Conservation (phyloP, 2,888 invertebrate genomes). For the Tetanocera ferruginea region DNA sequence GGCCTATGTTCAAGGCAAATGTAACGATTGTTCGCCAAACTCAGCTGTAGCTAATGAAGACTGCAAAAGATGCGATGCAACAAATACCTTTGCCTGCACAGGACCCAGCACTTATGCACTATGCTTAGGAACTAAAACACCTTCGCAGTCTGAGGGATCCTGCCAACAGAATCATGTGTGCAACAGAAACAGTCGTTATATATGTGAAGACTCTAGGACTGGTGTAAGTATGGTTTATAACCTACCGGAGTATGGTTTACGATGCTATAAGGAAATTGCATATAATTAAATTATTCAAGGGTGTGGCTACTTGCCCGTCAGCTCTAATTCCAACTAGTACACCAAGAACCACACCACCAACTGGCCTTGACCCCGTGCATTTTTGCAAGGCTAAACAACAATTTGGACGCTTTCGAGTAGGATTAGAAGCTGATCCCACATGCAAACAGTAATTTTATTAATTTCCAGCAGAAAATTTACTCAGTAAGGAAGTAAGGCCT, state of each 20-base stretch:
- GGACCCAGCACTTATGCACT: conserved; percentile 50
- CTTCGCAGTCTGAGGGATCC: conserved; percentile 43
- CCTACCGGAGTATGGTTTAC: too few relatives aligned
- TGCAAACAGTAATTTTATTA: conserved; percentile 53
- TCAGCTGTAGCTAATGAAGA: conserved; percentile 34
- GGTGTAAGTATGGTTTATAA: background rate
- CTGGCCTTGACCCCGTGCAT: conserved; percentile 32
- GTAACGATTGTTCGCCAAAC: too few relatives aligned
- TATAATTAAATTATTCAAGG: conserved; percentile 25
- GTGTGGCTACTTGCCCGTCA: conserved; percentile 47
- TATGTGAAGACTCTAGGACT: conserved; percentile 43
- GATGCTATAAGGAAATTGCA: too few relatives aligned
- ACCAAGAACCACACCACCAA: conserved; percentile 19
- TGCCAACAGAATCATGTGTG: conserved; percentile 47
- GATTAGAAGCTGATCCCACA: conserved; percentile 43
- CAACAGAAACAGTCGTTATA: conserved; percentile 42
- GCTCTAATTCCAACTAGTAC: background rate
- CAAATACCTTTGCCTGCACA: conserved; percentile 50
- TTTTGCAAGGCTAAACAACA: conserved; percentile 44
- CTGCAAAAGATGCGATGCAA: conserved; percentile 46
- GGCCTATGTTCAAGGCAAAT: too few relatives aligned
- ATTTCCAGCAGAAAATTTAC: too few relatives aligned
- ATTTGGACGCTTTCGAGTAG: conserved; percentile 55
- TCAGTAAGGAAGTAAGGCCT: too few relatives aligned
- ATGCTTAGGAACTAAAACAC: conserved; percentile 43